phyloP scores from a whole-genome alignment of 2,797 vertebrate genomes.

The Eutrigla gurnardus region DNA sequence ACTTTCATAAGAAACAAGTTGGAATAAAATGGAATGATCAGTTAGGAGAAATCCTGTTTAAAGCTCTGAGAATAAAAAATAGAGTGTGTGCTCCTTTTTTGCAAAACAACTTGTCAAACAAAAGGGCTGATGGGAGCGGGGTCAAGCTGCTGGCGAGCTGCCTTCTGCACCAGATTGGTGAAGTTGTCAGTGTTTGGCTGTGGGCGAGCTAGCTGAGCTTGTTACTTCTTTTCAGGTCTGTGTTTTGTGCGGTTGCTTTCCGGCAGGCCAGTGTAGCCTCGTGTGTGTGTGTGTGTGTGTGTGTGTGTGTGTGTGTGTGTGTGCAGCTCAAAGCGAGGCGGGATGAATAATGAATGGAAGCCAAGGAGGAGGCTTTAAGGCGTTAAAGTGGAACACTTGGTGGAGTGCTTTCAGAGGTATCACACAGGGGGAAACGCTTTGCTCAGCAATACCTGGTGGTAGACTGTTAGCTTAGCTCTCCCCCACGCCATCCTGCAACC shows the following conservation, averaged over 20 bases:
- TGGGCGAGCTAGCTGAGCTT: constrained; percentile 27
- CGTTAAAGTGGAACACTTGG: constrained; percentile 77
- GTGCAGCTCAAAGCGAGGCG: constrained; percentile 66
- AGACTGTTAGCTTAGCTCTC: constrained; percentile 64
- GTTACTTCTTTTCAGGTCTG: constrained; percentile 53
- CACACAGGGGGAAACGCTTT: constrained; percentile 62
- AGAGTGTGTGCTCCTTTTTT: constrained; percentile 26
- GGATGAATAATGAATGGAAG: constrained; percentile 83
- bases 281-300: constrained; percentile 37
- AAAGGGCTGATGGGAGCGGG: constrained; percentile 47
- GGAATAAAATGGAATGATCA: constrained; percentile 17
- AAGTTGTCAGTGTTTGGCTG: constrained; percentile 72
- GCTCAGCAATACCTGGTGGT: constrained; percentile 72
- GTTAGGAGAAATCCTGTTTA: constrained; percentile 3
- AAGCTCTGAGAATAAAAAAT: constrained; percentile 27
- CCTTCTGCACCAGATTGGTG: constrained; percentile 61
- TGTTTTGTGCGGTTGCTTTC: constrained; percentile 63
- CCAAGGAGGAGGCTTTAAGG: constrained; percentile 73
- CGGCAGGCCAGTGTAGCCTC: constrained; percentile 33
- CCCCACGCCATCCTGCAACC: constrained; percentile 37
- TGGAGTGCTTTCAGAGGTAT: constrained; percentile 72
- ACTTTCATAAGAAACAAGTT: neutral
- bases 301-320: constrained; percentile 40
- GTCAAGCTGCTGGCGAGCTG: constrained; percentile 56
- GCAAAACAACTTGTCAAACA: constrained; percentile 24